Percentiles rank a stretch among this genome's conserved stretches.
These are phyloP conservation scores for Agelastica alni DNA, from an alignment of 2,888 invertebrate species.

Conservation along the genomic window DNA sequence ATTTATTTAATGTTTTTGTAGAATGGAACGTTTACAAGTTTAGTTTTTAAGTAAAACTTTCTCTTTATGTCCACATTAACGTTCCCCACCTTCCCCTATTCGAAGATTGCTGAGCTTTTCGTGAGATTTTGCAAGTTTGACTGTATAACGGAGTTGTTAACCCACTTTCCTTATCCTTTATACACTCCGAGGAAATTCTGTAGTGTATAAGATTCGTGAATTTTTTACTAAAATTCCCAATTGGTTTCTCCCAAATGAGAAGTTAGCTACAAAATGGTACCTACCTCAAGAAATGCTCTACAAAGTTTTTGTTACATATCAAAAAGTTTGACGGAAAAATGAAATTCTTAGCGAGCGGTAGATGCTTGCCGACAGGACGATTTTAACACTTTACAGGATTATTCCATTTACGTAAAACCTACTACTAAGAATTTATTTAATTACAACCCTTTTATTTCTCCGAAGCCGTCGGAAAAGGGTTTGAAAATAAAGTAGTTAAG, in stretches of 20 bases:
- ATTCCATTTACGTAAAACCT: too few relatives aligned
- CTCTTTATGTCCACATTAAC: too few relatives aligned
- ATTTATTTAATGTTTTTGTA: too few relatives aligned
- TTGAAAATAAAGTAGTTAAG: too few relatives aligned
- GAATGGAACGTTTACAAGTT: too few relatives aligned
- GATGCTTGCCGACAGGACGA: too few relatives aligned
- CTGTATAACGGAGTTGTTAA: constrained; percentile 13
- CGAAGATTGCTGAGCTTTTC: not conserved
- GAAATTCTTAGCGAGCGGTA: too few relatives aligned
- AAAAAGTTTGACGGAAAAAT: constrained; percentile 4
- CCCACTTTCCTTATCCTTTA: constrained; percentile 9
- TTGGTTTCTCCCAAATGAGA: constrained; percentile 12
- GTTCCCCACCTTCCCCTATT: not conserved
- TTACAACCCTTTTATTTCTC: too few relatives aligned
- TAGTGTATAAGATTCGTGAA: constrained; percentile 13
- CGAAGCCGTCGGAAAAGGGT: too few relatives aligned
- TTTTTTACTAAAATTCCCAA: constrained; percentile 20
- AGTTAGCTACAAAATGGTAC: constrained; percentile 5
- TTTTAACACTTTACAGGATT: too few relatives aligned
- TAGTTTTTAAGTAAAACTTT: too few relatives aligned
- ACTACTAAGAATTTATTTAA: too few relatives aligned
- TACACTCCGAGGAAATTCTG: constrained; percentile 1
- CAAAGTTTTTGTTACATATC: constrained; percentile 2
- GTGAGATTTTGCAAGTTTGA: constrained; percentile 11
- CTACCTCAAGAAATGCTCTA: not conserved